Conservation (phyloP, 2,888 invertebrate genomes). For the Drepana falcataria region DNA sequence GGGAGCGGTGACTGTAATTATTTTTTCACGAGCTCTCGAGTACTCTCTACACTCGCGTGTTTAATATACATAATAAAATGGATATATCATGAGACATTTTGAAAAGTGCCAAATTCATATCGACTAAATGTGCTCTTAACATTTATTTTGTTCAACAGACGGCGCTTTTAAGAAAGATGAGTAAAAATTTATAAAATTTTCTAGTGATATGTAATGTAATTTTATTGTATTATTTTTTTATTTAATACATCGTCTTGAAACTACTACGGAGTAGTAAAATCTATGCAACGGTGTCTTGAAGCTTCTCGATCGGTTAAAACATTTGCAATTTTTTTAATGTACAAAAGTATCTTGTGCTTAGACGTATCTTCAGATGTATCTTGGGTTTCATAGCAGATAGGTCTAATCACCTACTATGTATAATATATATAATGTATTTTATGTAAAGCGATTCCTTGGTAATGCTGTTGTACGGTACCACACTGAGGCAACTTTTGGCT, state of each 20-base stretch:
- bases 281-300: constrained; percentile 42
- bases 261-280: constrained; percentile 5
- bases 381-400: constrained; percentile 47
- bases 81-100: no score
- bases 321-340: constrained; percentile 46
- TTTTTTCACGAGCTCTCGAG: no score
- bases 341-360: constrained; percentile 16
- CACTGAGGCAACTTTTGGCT: constrained; percentile 37
- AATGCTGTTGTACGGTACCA: constrained; percentile 50
- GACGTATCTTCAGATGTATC: constrained; percentile 41
- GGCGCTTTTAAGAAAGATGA: no score
- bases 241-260: background rate
- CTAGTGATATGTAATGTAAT: no score
- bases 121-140: no score
- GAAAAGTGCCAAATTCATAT: no score
- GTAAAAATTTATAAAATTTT: no score
- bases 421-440: constrained; percentile 30
- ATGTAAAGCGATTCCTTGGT: constrained; percentile 72
- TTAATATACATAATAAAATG: no score
- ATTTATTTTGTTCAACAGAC: no score
- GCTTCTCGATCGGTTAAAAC: constrained; percentile 30
- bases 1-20: no score
- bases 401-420: constrained; percentile 44
- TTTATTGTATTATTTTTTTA: background rate
- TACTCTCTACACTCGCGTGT: no score